Percentiles rank a stretch among this genome's conserved stretches.
These are phyloP conservation scores for Rhamphomyia laevipes DNA, from an alignment of 2,888 invertebrate species.

Conservation along the genomic window DNA sequence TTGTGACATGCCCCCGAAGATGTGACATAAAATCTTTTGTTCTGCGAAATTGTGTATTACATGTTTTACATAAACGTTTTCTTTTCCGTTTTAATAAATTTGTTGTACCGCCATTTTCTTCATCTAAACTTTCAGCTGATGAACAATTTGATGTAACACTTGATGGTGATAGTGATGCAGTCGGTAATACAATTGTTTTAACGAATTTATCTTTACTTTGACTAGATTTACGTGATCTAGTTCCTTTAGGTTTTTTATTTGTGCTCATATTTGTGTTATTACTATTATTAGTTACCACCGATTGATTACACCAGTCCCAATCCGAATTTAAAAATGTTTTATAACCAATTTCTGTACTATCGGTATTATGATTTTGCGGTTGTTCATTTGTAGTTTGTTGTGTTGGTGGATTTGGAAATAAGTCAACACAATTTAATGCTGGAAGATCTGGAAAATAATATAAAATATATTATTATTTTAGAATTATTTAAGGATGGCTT, in stretches of 20 bases:
- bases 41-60: constrained; percentile 17
- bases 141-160: not conserved
- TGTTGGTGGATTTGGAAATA: not conserved
- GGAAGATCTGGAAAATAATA: not conserved
- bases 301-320: not conserved
- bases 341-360: not conserved
- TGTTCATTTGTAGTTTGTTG: not conserved
- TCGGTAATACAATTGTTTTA: not conserved
- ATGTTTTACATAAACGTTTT: constrained; percentile 18
- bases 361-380: not conserved
- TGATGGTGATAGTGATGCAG: not conserved
- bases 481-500: too few relatives aligned
- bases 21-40: constrained; percentile 12
- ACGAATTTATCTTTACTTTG: not conserved
- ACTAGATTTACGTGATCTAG: not conserved
- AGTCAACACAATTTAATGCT: not conserved
- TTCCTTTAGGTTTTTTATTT: too few relatives aligned
- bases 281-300: too few relatives aligned
- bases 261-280: too few relatives aligned
- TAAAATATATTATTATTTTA: not conserved
- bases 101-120: not conserved
- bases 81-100: not conserved
- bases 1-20: constrained; percentile 14
- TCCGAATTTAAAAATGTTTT: not conserved
- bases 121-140: not conserved